Evolutionary conservation across 1,140 invertebrate genomes (phyloP).

Genomic region (Chionoecetes opilio): DNA sequence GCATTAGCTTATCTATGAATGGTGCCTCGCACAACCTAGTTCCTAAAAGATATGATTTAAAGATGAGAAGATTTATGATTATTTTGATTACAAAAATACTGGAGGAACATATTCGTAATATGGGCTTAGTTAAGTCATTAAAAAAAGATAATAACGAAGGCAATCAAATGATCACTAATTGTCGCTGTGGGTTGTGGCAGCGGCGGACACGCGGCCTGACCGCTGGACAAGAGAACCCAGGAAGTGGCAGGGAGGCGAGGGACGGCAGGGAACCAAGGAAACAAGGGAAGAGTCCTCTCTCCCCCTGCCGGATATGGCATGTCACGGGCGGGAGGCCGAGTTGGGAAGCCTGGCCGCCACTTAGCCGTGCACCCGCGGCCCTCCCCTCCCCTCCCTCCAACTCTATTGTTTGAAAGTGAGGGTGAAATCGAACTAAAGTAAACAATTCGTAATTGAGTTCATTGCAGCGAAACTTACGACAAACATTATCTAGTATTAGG

Average conservation of each 20-base stretch:
- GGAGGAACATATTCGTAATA: background rate
- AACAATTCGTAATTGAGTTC: no score
- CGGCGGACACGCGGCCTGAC: background rate
- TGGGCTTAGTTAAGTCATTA: background rate
- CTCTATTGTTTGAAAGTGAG: background rate
- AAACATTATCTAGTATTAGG: no score
- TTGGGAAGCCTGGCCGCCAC: background rate
- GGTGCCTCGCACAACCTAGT: background rate
- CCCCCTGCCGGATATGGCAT: constrained; percentile 40
- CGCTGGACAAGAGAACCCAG: no score
- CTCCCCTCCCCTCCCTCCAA: background rate
- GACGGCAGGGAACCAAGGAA: background rate
- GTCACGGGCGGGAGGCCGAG: background rate
- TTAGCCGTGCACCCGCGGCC: background rate
- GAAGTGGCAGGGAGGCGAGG: no score
- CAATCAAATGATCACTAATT: constrained; percentile 19
- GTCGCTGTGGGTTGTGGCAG: background rate
- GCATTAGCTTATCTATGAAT: no score
- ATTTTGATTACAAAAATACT: no score
- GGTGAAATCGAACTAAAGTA: no score
- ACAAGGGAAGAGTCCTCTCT: constrained; percentile 33
- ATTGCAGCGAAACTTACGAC: no score
- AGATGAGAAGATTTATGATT: no score
- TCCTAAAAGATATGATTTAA: background rate
- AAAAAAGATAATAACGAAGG: background rate